phyloP scores from a whole-genome alignment of 2,113 vertebrate genomes.

The Dermatemys mawii region DNA sequence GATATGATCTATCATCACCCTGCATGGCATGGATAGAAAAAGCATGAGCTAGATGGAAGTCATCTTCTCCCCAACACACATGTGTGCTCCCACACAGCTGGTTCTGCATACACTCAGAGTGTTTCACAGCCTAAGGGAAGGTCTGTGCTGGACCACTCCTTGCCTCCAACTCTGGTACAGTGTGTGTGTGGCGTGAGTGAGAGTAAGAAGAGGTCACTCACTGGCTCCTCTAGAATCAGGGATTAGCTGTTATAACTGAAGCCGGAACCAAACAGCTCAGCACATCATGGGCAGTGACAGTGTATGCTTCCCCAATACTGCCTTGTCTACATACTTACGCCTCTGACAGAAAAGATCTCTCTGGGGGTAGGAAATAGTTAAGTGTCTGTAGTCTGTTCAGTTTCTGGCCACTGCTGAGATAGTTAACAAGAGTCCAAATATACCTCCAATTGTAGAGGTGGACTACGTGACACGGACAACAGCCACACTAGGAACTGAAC shows the following conservation, averaged over 20 bases:
- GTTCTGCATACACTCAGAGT: neutral
- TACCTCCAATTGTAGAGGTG: neutral
- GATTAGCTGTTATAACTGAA: conserved; percentile 34
- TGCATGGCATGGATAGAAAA: neutral
- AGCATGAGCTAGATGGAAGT: neutral
- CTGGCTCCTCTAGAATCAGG: neutral
- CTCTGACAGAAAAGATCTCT: rapidly evolving
- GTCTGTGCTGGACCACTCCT: conserved; percentile 45
- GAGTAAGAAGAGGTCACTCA: neutral
- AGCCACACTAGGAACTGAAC: neutral
- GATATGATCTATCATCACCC: neutral
- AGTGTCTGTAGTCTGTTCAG: neutral
- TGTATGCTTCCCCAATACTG: rapidly evolving
- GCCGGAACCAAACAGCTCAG: neutral
- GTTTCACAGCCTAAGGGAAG: neutral
- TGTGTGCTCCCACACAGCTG: neutral
- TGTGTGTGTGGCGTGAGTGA: neutral
- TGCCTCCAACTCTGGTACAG: neutral
- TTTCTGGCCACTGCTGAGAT: neutral
- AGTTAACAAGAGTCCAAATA: rapidly evolving
- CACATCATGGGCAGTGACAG: neutral
- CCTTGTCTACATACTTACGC: neutral
- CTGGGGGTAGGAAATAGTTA: neutral
- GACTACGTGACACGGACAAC: neutral
- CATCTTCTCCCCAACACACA: neutral